Evolutionary conservation across 2,797 vertebrate species (phyloP), one percentile per base, ranked within the genome.

Genomic region (Spondyliosoma cantharus): DNA sequence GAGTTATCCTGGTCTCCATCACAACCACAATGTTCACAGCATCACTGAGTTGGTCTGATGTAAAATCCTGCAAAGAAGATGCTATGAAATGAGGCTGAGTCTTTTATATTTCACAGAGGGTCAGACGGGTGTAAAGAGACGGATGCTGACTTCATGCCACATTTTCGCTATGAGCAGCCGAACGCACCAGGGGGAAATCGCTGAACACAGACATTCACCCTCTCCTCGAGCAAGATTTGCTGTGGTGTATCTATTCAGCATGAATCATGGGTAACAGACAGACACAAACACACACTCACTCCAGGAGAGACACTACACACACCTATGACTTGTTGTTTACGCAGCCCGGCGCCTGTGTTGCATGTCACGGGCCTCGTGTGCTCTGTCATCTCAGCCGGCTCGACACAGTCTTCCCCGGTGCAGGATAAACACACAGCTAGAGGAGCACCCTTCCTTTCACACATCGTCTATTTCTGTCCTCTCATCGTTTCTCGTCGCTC

Each of bases 391-490:
- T 86, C 86, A 84, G 79, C 86, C 83, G 80, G 78, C 60, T 74
- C 75, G 66, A 83, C 87, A 76, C 69, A 50, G 72, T 81, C 86
- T 67, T 79, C 74, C 78, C 54, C 42, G 63, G 74, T 84, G 73
- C 83, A 78, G 78, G 71, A 76, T 84, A 82, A 89, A 89, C 86
- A 86, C 82, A 76, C 87, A 86, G 86, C 90, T 84, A n/a, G n/a
- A n/a, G 85, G 84, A 87, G 77, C 77, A 68, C 48, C 67, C 65
- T 59, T 32, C 3, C 7, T 25, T 9, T 2, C 49, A 66, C 74
- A 71, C 68, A 29, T 16, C 32, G 15, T 63, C 69, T 79, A 72
- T 76, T 77, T 78, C 61, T 45, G 74, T 74, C 63, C 48, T 24
- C 52, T 75, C 62, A 49, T 54, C 20, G 19, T 50, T 48, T 73